Conservation (phyloP, 2,113 vertebrate genomes). For the Rhadina sibilatrix region DNA sequence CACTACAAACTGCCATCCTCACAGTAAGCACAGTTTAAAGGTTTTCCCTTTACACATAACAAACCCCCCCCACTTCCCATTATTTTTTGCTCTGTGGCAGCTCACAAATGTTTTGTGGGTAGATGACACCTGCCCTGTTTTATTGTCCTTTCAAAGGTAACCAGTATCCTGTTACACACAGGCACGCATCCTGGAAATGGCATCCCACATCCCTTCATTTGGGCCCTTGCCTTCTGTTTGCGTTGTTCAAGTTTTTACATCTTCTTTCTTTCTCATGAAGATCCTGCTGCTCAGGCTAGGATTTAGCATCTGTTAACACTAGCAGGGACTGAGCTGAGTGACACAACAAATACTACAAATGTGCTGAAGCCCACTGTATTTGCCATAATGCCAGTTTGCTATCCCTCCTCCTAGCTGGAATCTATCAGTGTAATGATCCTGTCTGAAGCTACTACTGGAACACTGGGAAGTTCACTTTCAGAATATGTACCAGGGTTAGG, state of each 20-base stretch:
- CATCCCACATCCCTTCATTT: neutral
- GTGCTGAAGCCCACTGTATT: neutral
- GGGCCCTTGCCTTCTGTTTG: neutral
- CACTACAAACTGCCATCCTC: neutral
- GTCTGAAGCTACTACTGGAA: neutral
- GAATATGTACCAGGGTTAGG: neutral
- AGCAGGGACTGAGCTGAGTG: neutral
- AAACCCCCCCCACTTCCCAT: neutral
- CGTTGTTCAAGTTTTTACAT: neutral
- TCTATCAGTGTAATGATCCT: neutral
- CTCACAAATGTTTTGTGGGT: neutral
- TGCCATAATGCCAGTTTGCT: neutral
- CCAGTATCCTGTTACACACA: neutral
- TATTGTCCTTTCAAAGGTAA: neutral
- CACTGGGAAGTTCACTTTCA: neutral
- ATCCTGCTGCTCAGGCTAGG: neutral
- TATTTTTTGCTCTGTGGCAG: neutral
- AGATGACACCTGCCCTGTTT: neutral
- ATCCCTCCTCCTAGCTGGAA: neutral
- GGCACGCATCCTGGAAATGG: neutral
- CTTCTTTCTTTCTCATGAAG: neutral
- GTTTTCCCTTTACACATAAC: neutral
- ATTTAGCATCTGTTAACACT: neutral
- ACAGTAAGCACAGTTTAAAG: neutral
- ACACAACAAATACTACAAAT: neutral